Percentiles rank a stretch among this genome's conserved stretches.
These are phyloP conservation scores for Gonocerus acuteangulatus DNA, from an alignment of 2,888 invertebrate species.

Conservation along the genomic window DNA sequence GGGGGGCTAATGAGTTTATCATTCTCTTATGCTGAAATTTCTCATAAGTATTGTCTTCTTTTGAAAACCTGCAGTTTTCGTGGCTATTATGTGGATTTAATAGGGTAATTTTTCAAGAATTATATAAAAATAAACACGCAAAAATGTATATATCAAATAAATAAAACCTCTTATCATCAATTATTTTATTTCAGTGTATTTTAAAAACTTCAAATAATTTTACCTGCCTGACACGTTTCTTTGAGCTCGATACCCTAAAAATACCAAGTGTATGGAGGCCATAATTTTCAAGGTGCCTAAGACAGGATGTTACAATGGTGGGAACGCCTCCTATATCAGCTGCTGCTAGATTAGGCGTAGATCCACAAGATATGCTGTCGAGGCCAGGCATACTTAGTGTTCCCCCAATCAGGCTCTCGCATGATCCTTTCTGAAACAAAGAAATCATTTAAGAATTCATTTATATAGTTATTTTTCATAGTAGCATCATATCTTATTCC, in stretches of 20 bases:
- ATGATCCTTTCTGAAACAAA: slow-evolving; percentile 63
- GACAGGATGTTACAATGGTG: slow-evolving; percentile 67
- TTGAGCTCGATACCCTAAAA: slow-evolving; percentile 86
- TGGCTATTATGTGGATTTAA: too few relatives aligned
- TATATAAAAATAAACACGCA: too few relatives aligned
- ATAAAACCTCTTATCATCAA: too few relatives aligned
- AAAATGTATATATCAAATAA: too few relatives aligned
- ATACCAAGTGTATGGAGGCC: slow-evolving; percentile 81
- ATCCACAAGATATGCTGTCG: slow-evolving; percentile 45
- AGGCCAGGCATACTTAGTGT: slow-evolving; percentile 45
- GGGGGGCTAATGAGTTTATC: too few relatives aligned
- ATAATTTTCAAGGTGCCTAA: slow-evolving; percentile 69
- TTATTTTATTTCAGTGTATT: too few relatives aligned
- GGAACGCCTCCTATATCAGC: slow-evolving; percentile 56
- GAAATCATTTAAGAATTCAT: slow-evolving; percentile 17
- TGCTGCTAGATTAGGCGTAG: slow-evolving; percentile 45
- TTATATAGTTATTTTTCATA: too few relatives aligned
- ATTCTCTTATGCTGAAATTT: too few relatives aligned
- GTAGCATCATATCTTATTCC: not conserved
- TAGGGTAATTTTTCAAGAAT: too few relatives aligned
- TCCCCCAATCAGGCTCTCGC: slow-evolving; percentile 57
- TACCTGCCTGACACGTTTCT: slow-evolving; percentile 85
- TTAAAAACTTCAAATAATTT: slow-evolving; percentile 32
- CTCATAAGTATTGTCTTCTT: too few relatives aligned
- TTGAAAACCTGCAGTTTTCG: too few relatives aligned